These are phyloP conservation scores for Noctuana brunneofusca DNA, from an alignment of 2,888 invertebrate genomes.

Conservation along the genomic window DNA sequence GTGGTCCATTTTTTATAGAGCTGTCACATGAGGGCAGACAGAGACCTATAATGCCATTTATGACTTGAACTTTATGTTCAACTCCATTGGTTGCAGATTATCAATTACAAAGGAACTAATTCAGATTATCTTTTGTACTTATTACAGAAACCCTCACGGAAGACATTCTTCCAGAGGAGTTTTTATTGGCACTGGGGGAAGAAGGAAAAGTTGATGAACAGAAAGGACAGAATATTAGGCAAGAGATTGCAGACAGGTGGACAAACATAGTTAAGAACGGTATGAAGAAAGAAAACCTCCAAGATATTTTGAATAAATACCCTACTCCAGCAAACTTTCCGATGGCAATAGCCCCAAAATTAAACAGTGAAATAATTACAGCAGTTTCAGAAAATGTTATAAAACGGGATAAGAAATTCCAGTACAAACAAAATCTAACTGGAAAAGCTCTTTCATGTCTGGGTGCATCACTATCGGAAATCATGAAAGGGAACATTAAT, in stretches of 20 bases:
- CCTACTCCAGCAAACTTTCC: not conserved
- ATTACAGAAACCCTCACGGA: not conserved
- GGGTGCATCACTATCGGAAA: not conserved
- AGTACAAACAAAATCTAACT: not conserved
- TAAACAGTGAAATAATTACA: not conserved
- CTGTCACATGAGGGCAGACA: not conserved
- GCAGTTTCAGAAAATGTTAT: not conserved
- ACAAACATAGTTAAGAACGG: not conserved
- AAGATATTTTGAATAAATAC: not conserved
- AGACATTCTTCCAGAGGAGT: not conserved
- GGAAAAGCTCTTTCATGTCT: not conserved
- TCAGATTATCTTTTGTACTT: not conserved
- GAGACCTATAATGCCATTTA: not conserved
- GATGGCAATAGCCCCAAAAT: not conserved
- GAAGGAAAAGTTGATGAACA: not conserved
- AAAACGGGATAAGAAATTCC: not conserved
- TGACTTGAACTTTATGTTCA: conserved; percentile 1
- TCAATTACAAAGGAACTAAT: not conserved
- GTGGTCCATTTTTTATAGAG: not conserved
- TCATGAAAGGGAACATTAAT: not conserved
- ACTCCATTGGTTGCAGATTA: not conserved
- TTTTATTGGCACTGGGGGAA: not conserved
- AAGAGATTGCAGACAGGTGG: conserved; percentile 2
- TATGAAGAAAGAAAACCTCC: conserved; percentile 2
- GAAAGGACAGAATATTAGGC: not conserved